Percentiles rank a stretch among this genome's conserved stretches.
phyloP scores from a whole-genome alignment of 2,888 invertebrate species.

The Cybosia mesomella region DNA sequence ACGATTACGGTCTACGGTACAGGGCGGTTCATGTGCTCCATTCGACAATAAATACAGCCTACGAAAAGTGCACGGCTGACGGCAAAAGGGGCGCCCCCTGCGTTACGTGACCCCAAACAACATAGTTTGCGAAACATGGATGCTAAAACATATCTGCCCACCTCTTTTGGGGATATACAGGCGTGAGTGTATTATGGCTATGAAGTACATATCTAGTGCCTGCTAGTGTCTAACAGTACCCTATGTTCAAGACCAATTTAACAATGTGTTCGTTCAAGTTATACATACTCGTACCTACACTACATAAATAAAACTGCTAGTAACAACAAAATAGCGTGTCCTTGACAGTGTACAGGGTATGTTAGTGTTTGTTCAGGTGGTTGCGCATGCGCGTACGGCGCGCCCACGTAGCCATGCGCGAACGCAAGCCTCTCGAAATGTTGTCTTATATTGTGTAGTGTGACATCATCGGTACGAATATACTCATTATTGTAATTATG shows the following conservation, averaged over 20 bases:
- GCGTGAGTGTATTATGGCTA: not conserved
- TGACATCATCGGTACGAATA: conserved; percentile 52
- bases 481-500: conserved; percentile 43
- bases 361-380: conserved; percentile 49
- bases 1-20: too few relatives aligned
- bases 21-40: too few relatives aligned
- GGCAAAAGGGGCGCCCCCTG: too few relatives aligned
- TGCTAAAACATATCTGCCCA: too few relatives aligned
- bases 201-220: too few relatives aligned
- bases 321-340: conserved; percentile 29
- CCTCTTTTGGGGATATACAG: too few relatives aligned
- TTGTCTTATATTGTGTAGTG: conserved; percentile 43
- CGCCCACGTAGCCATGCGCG: conserved; percentile 24
- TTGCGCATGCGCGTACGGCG: conserved; percentile 35
- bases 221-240: not conserved
- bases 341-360: conserved; percentile 48
- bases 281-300: not conserved
- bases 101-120: too few relatives aligned
- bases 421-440: conserved; percentile 31
- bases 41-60: too few relatives aligned
- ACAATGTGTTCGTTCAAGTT: not conserved
- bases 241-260: not conserved
- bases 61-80: too few relatives aligned
- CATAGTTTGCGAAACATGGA: too few relatives aligned
- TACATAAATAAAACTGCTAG: conserved; percentile 5